These are phyloP conservation scores for Cantharis rustica DNA, from an alignment of 2,888 invertebrate genomes.

Conservation along the genomic window DNA sequence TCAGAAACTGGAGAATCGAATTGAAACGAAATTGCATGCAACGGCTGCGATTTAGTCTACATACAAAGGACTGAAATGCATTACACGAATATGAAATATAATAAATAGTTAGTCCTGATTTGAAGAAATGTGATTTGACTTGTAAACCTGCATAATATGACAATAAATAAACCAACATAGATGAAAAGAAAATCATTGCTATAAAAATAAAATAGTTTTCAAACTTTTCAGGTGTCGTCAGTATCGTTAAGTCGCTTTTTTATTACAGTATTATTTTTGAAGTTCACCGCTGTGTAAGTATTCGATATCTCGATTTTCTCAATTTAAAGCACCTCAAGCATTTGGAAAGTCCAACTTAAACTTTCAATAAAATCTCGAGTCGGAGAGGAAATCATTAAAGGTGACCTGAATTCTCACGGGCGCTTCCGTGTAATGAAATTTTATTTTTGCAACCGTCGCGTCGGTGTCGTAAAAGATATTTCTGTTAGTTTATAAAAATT, in stretches of 20 bases:
- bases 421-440: neutral
- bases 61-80: no score
- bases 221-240: neutral
- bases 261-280: neutral
- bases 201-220: neutral
- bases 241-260: neutral
- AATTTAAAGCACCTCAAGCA: neutral
- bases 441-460: neutral
- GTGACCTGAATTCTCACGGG: constrained; percentile 6
- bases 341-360: neutral
- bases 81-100: no score
- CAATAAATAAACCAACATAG: no score
- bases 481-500: neutral
- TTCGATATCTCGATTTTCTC: constrained; percentile 3
- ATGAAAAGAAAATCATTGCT: neutral
- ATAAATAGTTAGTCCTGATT: no score
- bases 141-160: no score
- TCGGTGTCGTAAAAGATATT: neutral
- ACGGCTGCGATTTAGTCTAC: no score
- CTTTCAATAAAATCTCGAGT: neutral
- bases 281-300: neutral
- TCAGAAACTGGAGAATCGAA: no score
- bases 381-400: constrained; percentile 9
- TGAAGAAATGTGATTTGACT: no score
- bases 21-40: no score